These are phyloP conservation scores for Brachypodius melanocephalos DNA, from an alignment of 2,113 vertebrate species.

Conservation along the genomic window DNA sequence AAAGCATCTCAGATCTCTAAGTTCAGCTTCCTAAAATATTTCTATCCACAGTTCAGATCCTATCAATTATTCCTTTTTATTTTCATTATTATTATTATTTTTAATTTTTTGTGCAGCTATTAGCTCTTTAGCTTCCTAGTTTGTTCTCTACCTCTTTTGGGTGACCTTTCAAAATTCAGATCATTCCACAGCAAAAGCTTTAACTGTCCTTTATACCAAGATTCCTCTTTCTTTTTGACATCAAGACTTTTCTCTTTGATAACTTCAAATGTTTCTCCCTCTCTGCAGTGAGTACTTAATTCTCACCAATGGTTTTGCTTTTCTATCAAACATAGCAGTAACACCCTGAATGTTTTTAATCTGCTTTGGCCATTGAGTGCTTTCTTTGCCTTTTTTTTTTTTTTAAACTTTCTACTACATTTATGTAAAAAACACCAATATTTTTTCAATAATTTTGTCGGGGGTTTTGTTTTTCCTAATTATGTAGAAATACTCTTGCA, in stretches of 20 bases:
- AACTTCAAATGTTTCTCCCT: conserved; percentile 54
- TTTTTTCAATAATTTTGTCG: background rate
- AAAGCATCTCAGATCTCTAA: conserved; percentile 2
- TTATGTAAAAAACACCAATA: conserved; percentile 30
- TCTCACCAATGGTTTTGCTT: conserved; percentile 43
- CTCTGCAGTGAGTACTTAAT: conserved; percentile 38
- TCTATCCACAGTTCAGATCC: background rate
- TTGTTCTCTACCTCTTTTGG: conserved; percentile 30
- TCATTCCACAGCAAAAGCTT: conserved; percentile 47
- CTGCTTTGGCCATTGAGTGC: background rate
- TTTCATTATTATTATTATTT: background rate
- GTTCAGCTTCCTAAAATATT: conserved; percentile 19
- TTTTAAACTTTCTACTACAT: background rate
- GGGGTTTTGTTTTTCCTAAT: background rate
- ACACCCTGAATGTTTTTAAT: conserved; percentile 36
- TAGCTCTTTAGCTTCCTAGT: conserved; percentile 25
- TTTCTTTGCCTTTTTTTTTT: background rate
- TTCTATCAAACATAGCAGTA: conserved; percentile 26
- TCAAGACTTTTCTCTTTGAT: conserved; percentile 55
- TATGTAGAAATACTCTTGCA: conserved; percentile 44
- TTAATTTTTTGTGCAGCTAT: background rate
- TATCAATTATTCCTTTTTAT: background rate
- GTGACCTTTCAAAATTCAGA: conserved; percentile 66
- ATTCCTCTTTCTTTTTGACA: conserved; percentile 52
- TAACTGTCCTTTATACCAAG: background rate